Evolutionary conservation across 2,888 invertebrate genomes (phyloP).

Genomic region (Syrista parreyssii): DNA sequence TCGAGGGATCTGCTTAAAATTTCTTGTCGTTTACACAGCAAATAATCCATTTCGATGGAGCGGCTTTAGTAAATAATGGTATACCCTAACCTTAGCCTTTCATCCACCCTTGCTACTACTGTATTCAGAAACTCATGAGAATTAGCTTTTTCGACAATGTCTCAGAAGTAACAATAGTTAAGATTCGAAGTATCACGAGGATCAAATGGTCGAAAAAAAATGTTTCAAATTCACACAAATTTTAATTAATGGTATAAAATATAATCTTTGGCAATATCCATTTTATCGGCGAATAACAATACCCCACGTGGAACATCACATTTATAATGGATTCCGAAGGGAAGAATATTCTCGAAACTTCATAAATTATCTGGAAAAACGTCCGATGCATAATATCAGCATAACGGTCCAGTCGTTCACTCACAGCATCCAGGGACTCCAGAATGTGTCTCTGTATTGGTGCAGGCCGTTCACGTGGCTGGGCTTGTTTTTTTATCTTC

Average conservation of each 20-base stretch:
- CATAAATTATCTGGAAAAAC: not conserved
- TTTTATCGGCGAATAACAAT: not conserved
- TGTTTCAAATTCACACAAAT: not conserved
- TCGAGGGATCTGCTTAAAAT: not conserved
- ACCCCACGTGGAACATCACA: not conserved
- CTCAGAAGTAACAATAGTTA: not conserved
- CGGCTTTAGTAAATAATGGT: not conserved
- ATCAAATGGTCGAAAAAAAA: not conserved
- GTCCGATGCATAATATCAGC: not conserved
- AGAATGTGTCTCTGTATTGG: not conserved
- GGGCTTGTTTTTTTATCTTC: not conserved
- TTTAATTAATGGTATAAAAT: not conserved
- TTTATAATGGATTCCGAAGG: not conserved
- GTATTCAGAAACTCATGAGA: not conserved
- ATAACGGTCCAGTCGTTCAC: not conserved
- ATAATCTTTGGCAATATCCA: not conserved
- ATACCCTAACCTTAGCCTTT: not conserved
- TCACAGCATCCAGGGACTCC: not conserved
- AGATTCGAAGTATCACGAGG: not conserved
- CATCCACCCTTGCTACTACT: not conserved
- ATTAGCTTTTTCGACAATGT: not conserved
- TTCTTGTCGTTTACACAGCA: not conserved
- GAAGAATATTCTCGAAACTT: not conserved
- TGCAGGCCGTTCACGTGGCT: not conserved
- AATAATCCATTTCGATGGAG: not conserved